These are phyloP conservation scores for Gymnocypris eckloni DNA, from an alignment of 2,797 vertebrate genomes.

Conservation along the genomic window DNA sequence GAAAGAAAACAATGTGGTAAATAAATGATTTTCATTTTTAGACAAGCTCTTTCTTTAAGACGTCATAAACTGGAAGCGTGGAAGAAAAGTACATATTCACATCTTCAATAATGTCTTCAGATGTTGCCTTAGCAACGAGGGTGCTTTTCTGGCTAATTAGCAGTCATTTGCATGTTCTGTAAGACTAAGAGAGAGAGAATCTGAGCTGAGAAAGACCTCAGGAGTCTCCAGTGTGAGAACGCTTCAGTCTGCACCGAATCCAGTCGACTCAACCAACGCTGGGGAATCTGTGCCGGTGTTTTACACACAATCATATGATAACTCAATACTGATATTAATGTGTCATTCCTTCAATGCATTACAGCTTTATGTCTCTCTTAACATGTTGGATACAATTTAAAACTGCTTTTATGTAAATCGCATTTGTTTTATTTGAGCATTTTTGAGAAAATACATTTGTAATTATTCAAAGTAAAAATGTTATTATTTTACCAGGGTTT, in stretches of 20 bases:
- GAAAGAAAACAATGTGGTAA: neutral
- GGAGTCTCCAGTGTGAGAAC: conserved; percentile 39
- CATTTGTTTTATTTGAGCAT: neutral
- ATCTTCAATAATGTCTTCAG: conserved; percentile 39
- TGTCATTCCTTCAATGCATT: neutral
- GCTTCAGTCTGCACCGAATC: conserved; percentile 20
- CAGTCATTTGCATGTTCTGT: conserved; percentile 64
- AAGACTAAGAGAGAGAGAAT: conserved; percentile 68
- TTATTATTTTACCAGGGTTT: neutral
- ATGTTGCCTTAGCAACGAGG: conserved; percentile 59
- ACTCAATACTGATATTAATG: neutral
- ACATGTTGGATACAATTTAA: neutral
- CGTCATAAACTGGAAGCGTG: neutral
- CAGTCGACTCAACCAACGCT: neutral
- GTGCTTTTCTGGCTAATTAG: conserved; percentile 70
- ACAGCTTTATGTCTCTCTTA: neutral
- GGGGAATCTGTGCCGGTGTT: neutral
- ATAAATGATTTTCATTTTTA: neutral
- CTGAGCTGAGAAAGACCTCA: conserved; percentile 73
- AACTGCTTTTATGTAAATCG: neutral
- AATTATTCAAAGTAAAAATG: neutral
- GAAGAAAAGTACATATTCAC: conserved; percentile 28
- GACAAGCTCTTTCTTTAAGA: neutral
- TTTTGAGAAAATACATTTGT: neutral
- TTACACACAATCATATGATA: neutral